Percentiles rank a stretch among this genome's conserved stretches.
These are phyloP conservation scores for Ursus arctos DNA, from an alignment of 2,113 vertebrate genomes.

Conservation along the genomic window DNA sequence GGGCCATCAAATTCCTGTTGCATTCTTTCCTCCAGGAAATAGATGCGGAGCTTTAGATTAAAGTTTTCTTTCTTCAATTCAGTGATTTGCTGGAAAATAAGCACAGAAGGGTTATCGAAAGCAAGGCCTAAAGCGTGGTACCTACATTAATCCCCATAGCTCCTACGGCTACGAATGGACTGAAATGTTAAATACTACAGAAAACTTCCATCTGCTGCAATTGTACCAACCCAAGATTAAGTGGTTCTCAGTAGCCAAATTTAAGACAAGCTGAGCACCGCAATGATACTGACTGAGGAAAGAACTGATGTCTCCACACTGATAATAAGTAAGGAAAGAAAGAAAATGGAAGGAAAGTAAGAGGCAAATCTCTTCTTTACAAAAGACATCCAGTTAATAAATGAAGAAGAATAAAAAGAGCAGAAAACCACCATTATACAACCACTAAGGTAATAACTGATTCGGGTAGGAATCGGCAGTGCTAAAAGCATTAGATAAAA, in stretches of 20 bases:
- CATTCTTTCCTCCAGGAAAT: conserved; percentile 97
- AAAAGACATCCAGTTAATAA: not conserved
- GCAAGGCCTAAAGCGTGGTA: not conserved
- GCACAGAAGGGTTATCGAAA: not conserved
- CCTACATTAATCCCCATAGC: not conserved
- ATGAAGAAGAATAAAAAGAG: not conserved
- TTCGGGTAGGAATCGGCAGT: not conserved
- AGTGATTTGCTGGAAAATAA: conserved; percentile 94
- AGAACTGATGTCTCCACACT: not conserved
- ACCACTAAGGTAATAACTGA: not conserved
- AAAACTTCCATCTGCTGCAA: not conserved
- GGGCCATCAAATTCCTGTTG: conserved; percentile 96
- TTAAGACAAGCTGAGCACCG: not conserved
- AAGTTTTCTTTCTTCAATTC: conserved; percentile 99
- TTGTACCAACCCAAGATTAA: not conserved
- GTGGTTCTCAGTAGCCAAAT: not conserved
- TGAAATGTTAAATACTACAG: not conserved
- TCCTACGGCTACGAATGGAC: not conserved
- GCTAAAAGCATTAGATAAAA: not conserved
- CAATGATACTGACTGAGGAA: not conserved
- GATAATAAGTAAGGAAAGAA: not conserved
- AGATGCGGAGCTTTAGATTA: conserved; percentile 98
- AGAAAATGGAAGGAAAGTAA: not conserved
- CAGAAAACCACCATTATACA: not conserved
- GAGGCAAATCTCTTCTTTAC: not conserved